Conservation (phyloP, 2,113 vertebrate genomes). For the Tachysurus vachellii region DNA sequence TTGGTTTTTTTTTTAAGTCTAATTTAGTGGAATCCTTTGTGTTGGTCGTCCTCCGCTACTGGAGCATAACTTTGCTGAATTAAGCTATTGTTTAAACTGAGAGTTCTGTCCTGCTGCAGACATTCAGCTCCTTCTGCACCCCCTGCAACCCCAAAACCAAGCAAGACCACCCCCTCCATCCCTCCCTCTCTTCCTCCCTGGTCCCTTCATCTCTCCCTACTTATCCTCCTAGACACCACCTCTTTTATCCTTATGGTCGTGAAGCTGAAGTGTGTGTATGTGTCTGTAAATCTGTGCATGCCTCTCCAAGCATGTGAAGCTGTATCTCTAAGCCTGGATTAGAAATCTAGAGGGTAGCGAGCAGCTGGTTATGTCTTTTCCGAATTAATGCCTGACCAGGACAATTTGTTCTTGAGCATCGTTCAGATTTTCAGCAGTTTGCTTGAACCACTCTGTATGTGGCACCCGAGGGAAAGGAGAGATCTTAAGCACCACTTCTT, state of each 20-base stretch:
- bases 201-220: slow-evolving; percentile 19
- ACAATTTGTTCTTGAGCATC: not conserved
- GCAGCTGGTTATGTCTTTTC: slow-evolving; percentile 21
- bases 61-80: slow-evolving; percentile 73
- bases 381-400: not conserved
- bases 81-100: slow-evolving; percentile 79
- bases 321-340: slow-evolving; percentile 45
- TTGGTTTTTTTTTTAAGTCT: slow-evolving; percentile 47
- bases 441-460: slow-evolving; percentile 8
- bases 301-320: slow-evolving; percentile 30
- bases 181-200: slow-evolving; percentile 12
- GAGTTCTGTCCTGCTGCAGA: slow-evolving; percentile 71
- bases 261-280: slow-evolving; percentile 2
- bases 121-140: slow-evolving; percentile 39
- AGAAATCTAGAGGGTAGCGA: slow-evolving; percentile 7
- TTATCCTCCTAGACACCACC: slow-evolving; percentile 40
- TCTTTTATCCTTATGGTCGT: slow-evolving; percentile 24
- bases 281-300: slow-evolving; percentile 19
- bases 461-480: not conserved
- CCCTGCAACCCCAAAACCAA: slow-evolving; percentile 27
- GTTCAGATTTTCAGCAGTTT: not conserved
- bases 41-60: slow-evolving; percentile 66
- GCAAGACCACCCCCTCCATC: slow-evolving; percentile 33
- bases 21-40: slow-evolving; percentile 75
- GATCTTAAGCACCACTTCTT: not conserved